Evolutionary conservation across 2,113 vertebrate species (phyloP).

Genomic region (Chloebia gouldiae): DNA sequence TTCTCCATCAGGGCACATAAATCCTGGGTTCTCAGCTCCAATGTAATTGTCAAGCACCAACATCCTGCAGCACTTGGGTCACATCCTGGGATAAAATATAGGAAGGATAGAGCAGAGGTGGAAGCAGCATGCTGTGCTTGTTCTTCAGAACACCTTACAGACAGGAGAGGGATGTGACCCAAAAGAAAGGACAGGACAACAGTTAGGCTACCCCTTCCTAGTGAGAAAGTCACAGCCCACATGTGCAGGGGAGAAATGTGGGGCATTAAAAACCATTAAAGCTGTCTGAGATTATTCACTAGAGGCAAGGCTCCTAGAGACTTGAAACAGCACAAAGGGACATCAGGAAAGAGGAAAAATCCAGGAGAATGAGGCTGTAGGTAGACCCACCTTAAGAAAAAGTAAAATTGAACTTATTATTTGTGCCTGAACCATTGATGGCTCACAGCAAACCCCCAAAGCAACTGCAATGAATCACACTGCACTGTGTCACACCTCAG

Average conservation of each 20-base stretch:
- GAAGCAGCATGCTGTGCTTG: not conserved
- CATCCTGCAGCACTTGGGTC: not conserved
- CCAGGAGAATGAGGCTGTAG: fast-evolving
- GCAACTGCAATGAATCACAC: not conserved
- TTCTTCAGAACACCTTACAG: not conserved
- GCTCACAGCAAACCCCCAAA: not conserved
- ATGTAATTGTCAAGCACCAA: fast-evolving
- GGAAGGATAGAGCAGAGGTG: not conserved
- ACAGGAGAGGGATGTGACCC: not conserved
- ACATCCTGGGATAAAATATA: not conserved
- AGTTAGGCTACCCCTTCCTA: not conserved
- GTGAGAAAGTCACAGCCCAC: not conserved
- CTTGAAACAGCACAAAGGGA: not conserved
- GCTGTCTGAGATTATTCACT: not conserved
- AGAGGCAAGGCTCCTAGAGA: not conserved
- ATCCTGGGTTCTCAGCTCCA: not conserved
- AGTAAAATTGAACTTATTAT: not conserved
- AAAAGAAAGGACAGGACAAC: not conserved
- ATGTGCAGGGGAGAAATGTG: not conserved
- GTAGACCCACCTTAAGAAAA: not conserved
- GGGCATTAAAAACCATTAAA: not conserved
- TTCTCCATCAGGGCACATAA: not conserved
- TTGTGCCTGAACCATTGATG: not conserved
- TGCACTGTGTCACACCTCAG: not conserved
- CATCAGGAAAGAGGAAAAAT: not conserved